Evolutionary conservation across 2,888 invertebrate genomes (phyloP), one percentile per base, ranked within the genome.

Genomic region (Drosophila cognata): DNA sequence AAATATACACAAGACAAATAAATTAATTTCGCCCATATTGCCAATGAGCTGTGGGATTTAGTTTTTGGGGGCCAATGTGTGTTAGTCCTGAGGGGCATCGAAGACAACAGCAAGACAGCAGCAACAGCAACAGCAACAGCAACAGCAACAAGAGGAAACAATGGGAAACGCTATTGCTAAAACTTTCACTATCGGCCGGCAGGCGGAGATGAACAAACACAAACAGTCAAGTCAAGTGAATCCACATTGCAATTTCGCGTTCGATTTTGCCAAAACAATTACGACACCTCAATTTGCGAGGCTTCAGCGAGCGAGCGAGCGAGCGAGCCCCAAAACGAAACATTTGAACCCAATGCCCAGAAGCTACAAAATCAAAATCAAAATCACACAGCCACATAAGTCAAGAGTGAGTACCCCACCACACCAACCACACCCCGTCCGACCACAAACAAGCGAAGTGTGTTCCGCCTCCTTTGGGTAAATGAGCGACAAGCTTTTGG

Each of bases 231-330:
- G 60, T n/a, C 77, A 68, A 68, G 77, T 69, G 79, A 58, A 79
- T 71, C 75, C 56, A 50, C 65, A 67, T 59, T 38, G 61, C 53
- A 60, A 59, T 60, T 57, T 56, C 21, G 59, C 59, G 46, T 61
- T 70, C 62, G 70, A 57, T 74, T 74, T 78, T 61, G 10, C 38
- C 35, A 25, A 69, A 79, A 71, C 89, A 87, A 91, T 88, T 90
- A 89, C 88, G 82, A 88, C 88, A 89, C 88, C 84, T 89, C 81
- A 81, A 84, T 88, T 83, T 90, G 79, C 68, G 43, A 50, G 52
- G 48, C 29, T 4, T 35, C 18, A 41, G 16, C 36, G 36, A 36
- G 36, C 36, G 33, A 33, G 31, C 31, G 21, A 21, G 21, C 16
- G 10, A 29, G 79, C 64, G 38, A 50, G 52, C 43, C 21, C 52